Evolutionary conservation across 2,797 vertebrate genomes (phyloP).

Genomic region (Cyclura pinguis): DNA sequence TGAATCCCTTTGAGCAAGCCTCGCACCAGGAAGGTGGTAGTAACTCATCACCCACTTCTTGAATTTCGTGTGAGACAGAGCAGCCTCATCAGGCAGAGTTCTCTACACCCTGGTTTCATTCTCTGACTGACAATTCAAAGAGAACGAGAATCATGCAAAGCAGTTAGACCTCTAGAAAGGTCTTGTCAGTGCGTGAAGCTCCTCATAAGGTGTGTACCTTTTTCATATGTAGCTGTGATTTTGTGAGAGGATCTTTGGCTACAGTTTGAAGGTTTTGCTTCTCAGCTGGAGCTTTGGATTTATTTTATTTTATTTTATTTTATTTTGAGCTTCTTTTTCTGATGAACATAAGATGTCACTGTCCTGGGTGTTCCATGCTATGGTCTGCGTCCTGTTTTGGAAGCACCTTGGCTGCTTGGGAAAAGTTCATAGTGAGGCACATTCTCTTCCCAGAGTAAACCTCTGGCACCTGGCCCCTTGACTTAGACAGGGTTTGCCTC

Average conservation of each 20-base stretch:
- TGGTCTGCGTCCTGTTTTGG: not conserved
- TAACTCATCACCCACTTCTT: not conserved
- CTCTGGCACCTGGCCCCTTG: not conserved
- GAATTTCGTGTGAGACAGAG: not conserved
- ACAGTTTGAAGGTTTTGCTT: rapidly evolving
- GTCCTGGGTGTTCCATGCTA: too few species aligned
- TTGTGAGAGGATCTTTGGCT: slow-evolving; percentile 44
- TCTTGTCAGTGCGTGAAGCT: slow-evolving; percentile 47
- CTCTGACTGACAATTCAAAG: not conserved
- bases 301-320: too few species aligned
- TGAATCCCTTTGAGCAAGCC: not conserved
- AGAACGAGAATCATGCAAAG: slow-evolving; percentile 42
- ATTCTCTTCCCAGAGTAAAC: not conserved
- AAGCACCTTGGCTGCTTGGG: not conserved
- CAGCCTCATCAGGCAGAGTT: rapidly evolving
- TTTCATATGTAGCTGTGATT: not conserved
- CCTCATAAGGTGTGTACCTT: slow-evolving; percentile 40
- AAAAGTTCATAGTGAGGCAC: not conserved
- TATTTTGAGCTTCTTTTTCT: not conserved
- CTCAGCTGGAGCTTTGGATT: not conserved
- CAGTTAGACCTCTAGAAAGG: slow-evolving; percentile 26
- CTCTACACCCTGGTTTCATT: not conserved
- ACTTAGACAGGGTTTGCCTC: not conserved
- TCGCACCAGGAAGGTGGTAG: not conserved
- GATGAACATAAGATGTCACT: not conserved